A percentile compares a stretch with the other conserved stretches of the same genome.
phyloP scores from a whole-genome alignment of 2,797 vertebrate genomes.

The Otus scops region DNA sequence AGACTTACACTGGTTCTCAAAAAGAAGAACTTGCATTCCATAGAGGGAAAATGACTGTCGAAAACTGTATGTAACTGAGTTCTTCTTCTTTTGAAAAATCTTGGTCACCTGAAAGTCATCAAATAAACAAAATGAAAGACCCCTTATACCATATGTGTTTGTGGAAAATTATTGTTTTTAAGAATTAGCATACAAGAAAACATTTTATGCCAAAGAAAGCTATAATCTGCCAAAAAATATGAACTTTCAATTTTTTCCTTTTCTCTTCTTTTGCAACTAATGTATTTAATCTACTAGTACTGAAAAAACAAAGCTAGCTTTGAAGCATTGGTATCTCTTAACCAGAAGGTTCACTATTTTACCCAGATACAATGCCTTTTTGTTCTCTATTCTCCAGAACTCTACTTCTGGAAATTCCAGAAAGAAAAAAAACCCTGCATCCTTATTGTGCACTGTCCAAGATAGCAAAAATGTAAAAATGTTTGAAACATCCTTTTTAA shows the following conservation, averaged over 20 bases:
- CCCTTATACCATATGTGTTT: not conserved
- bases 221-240: not conserved
- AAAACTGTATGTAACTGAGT: constrained; percentile 96
- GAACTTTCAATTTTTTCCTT: not conserved
- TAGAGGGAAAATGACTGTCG: constrained; percentile 95
- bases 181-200: not conserved
- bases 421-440: not conserved
- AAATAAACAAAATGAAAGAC: not conserved
- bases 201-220: not conserved
- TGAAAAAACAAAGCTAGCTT: not conserved
- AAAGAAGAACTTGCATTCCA: constrained; percentile 95
- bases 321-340: not conserved
- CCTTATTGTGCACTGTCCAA: not conserved
- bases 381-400: not conserved
- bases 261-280: not conserved
- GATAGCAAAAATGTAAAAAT: not conserved
- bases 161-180: not conserved
- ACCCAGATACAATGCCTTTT: not conserved
- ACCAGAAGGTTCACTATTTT: not conserved
- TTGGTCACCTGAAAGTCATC: constrained; percentile 88
- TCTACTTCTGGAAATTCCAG: not conserved
- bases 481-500: not conserved
- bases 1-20: constrained; percentile 95
- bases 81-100: constrained; percentile 99
- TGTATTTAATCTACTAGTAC: not conserved